These are phyloP conservation scores for Perognathus longimembris DNA, from an alignment of 2,113 vertebrate species.

Conservation along the genomic window DNA sequence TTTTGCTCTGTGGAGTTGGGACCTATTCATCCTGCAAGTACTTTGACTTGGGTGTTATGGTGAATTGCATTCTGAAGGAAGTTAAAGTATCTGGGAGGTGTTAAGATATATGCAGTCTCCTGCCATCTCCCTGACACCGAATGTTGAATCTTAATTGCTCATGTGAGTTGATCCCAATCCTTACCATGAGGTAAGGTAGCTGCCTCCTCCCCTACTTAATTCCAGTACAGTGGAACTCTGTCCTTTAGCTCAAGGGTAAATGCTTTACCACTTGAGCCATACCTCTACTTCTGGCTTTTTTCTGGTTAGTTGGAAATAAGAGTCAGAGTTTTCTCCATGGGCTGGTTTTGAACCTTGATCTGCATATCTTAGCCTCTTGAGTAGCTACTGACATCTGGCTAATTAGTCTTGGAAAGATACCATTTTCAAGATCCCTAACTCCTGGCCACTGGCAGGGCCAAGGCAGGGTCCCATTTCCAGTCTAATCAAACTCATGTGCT, in stretches of 20 bases:
- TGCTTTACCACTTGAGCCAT: too few species aligned
- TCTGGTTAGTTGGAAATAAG: too few species aligned
- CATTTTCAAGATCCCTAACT: neutral
- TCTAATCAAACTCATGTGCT: neutral
- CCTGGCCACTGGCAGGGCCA: neutral
- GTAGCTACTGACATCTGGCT: too few species aligned
- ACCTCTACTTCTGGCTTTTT: too few species aligned
- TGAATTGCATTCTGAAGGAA: neutral
- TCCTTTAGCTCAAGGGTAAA: too few species aligned
- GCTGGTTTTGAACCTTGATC: too few species aligned
- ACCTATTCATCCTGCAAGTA: neutral
- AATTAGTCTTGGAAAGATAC: neutral
- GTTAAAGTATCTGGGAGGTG: neutral
- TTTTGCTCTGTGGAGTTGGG: neutral
- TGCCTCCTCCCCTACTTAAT: too few species aligned
- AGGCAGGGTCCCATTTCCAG: neutral
- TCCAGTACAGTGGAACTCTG: too few species aligned
- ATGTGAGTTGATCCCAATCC: neutral
- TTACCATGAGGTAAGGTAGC: neutral
- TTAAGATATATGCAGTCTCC: neutral
- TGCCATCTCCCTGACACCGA: neutral
- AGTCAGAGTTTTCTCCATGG: too few species aligned
- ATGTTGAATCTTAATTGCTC: neutral
- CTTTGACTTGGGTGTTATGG: neutral
- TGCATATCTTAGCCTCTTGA: too few species aligned